Evolutionary conservation across 2,797 vertebrate genomes (phyloP).

Genomic region (Apogon talboti): DNA sequence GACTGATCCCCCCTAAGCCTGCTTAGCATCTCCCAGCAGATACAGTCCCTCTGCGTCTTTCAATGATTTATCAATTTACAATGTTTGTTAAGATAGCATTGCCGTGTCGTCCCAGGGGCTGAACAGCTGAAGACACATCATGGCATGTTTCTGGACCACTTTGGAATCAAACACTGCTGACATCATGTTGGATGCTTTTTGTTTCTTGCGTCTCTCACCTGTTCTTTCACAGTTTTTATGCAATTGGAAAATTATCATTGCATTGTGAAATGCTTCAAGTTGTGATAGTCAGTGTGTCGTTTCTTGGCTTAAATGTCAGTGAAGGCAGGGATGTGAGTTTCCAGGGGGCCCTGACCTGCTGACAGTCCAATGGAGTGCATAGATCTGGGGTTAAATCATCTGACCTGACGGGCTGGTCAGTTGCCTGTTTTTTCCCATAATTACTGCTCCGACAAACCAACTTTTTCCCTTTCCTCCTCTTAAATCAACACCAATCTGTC

Average conservation of each 20-base stretch:
- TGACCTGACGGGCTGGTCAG: constrained; percentile 70
- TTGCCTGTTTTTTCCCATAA: constrained; percentile 73
- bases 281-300: background rate
- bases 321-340: constrained; percentile 56
- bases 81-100: constrained; percentile 87
- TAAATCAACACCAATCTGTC: constrained; percentile 71
- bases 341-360: constrained; percentile 75
- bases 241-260: background rate
- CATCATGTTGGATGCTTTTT: background rate
- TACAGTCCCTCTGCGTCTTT: constrained; percentile 82
- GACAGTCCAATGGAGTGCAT: constrained; percentile 81
- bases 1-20: constrained; percentile 84
- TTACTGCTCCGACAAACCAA: constrained; percentile 78
- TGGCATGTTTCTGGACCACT: constrained; percentile 12
- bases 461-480: constrained; percentile 64
- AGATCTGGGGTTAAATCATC: constrained; percentile 88
- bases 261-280: background rate
- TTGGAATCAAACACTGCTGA: constrained; percentile 10
- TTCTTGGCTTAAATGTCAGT: constrained; percentile 48
- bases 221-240: background rate
- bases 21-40: constrained; percentile 81
- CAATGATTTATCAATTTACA: constrained; percentile 91
- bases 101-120: constrained; percentile 56
- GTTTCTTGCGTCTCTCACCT: constrained; percentile 2
- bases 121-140: constrained; percentile 28